Conservation (phyloP, 2,113 vertebrate genomes). For the Scolopax mira region DNA sequence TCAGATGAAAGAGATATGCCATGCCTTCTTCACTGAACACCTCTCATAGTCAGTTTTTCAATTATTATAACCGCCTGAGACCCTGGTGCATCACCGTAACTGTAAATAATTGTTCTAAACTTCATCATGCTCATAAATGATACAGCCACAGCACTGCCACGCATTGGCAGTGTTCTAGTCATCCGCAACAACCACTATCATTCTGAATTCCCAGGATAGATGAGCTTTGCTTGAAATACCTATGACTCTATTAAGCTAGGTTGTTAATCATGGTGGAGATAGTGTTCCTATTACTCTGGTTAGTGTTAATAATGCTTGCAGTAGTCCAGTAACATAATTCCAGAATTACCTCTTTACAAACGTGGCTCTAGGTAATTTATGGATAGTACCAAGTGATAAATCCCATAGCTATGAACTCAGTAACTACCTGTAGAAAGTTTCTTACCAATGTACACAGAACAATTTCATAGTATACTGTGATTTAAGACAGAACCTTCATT, state of each 20-base stretch:
- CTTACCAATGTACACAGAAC: background rate
- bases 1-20: background rate
- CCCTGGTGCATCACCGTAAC: background rate
- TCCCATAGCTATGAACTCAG: background rate
- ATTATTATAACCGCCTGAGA: background rate
- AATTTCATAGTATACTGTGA: background rate
- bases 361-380: conserved; percentile 29
- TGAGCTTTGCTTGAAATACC: background rate
- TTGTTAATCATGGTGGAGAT: background rate
- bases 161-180: background rate
- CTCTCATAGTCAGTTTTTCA: background rate
- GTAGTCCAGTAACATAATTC: background rate
- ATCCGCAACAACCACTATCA: fast-evolving
- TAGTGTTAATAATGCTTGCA: conserved; percentile 16
- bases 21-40: background rate
- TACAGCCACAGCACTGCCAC: background rate
- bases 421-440: background rate
- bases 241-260: background rate
- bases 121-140: background rate
- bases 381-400: background rate
- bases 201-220: background rate
- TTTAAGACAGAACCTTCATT: conserved; percentile 27
- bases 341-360: background rate
- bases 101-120: background rate
- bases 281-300: background rate